Percentiles rank a stretch among this genome's conserved stretches.
These are phyloP conservation scores for Crocuta crocuta DNA, from an alignment of 2,113 vertebrate genomes.

Conservation along the genomic window DNA sequence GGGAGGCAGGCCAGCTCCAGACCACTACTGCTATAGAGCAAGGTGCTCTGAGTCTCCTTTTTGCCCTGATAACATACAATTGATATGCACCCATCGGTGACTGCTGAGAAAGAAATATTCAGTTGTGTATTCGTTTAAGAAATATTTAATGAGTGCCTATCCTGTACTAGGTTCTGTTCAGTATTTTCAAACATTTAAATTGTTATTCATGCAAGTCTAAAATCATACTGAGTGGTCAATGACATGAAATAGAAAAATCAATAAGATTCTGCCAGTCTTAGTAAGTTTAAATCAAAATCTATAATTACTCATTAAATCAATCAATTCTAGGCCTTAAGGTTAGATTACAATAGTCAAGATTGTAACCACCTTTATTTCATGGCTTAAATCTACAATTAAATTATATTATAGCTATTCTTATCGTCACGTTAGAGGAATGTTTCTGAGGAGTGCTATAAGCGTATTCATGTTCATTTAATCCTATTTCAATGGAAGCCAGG, in stretches of 20 bases:
- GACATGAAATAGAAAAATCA: not conserved
- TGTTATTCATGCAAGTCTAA: not conserved
- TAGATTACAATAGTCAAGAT: not conserved
- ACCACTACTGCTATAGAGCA: not conserved
- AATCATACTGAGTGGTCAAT: not conserved
- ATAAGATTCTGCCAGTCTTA: not conserved
- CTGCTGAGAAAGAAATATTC: not conserved
- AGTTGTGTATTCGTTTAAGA: not conserved
- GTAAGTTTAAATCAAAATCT: slow-evolving; percentile 41
- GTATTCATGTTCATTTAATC: not conserved
- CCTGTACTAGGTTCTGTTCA: not conserved
- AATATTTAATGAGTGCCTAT: not conserved
- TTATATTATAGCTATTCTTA: not conserved
- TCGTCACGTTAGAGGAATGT: not conserved
- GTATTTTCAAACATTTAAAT: slow-evolving; percentile 14
- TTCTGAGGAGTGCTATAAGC: not conserved
- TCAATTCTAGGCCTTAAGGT: not conserved
- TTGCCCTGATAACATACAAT: not conserved
- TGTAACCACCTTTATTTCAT: not conserved
- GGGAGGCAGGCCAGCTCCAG: not conserved
- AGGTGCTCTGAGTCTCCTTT: not conserved
- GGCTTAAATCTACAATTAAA: slow-evolving; percentile 37
- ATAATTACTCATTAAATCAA: not conserved
- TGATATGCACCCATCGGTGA: not conserved
- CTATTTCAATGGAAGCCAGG: not conserved